Evolutionary conservation across 2,797 vertebrate species (phyloP).

Genomic region (Helostoma temminkii): DNA sequence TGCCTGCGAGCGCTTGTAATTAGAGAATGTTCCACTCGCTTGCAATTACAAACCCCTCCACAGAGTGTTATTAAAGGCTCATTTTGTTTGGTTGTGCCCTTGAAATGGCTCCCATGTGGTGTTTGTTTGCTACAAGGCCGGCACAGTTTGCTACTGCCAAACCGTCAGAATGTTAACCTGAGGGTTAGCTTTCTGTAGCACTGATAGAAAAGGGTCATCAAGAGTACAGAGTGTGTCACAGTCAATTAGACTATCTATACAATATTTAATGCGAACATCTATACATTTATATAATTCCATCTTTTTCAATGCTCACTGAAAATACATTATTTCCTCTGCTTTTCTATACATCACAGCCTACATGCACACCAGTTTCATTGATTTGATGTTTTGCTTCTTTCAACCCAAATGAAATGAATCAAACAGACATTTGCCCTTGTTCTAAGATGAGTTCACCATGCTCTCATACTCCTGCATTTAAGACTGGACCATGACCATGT

Average conservation of each 20-base stretch:
- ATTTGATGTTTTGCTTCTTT: too few relatives aligned
- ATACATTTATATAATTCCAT: not conserved
- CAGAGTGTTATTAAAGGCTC: conserved; percentile 69
- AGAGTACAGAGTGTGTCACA: conserved; percentile 22
- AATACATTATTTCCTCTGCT: too few relatives aligned
- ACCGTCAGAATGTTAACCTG: conserved; percentile 22
- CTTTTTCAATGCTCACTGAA: not conserved
- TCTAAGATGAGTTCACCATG: conserved; percentile 2
- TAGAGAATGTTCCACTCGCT: conserved; percentile 63
- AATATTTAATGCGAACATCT: too few relatives aligned
- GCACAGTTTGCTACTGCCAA: conserved; percentile 21
- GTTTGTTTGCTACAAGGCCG: conserved; percentile 52
- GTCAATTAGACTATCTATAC: too few relatives aligned
- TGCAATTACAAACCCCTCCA: conserved; percentile 59
- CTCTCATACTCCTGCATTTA: not conserved
- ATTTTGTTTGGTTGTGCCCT: conserved; percentile 47
- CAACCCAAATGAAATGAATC: conserved; percentile 26
- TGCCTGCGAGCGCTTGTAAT: conserved; percentile 59
- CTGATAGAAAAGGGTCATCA: conserved; percentile 1
- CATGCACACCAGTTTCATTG: too few relatives aligned
- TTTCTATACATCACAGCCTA: too few relatives aligned
- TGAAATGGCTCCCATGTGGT: conserved; percentile 67
- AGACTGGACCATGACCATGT: conserved; percentile 21
- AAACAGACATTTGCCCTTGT: conserved; percentile 3
- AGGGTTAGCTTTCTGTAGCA: conserved; percentile 24